These are phyloP conservation scores for Ashinkailepas kermadecensis DNA, from an alignment of 2,888 invertebrate genomes.

Conservation along the genomic window DNA sequence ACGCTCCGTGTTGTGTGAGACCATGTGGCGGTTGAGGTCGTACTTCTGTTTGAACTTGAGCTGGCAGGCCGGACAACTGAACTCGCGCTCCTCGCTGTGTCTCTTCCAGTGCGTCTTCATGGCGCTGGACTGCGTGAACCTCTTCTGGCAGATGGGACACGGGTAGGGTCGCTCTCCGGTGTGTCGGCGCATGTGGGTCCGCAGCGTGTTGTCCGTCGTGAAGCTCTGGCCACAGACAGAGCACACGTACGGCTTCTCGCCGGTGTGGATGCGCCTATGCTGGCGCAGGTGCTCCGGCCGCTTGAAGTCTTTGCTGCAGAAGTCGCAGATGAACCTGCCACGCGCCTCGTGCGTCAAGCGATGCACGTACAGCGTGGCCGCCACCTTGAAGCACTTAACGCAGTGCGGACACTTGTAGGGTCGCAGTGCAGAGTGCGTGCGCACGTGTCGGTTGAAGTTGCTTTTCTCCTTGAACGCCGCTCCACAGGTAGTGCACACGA, in stretches of 20 bases:
- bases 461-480: constrained; percentile 8
- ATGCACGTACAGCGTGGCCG: constrained; percentile 17
- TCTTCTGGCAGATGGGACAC: constrained; percentile 4
- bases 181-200: constrained; percentile 20
- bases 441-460: constrained; percentile 19
- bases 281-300: constrained; percentile 19
- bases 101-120: constrained; percentile 21
- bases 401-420: constrained; percentile 15
- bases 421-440: neutral
- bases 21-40: constrained; percentile 8
- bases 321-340: constrained; percentile 13
- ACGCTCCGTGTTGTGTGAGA: neutral
- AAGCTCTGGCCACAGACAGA: neutral
- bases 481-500: neutral
- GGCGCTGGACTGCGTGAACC: constrained; percentile 14
- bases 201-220: constrained; percentile 22
- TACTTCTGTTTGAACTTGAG: constrained; percentile 19
- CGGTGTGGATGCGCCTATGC: constrained; percentile 19
- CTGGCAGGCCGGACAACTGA: neutral
- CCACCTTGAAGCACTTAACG: constrained; percentile 13
- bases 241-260: constrained; percentile 15
- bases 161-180: constrained; percentile 1
- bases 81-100: constrained; percentile 10
- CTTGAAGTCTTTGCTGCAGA: constrained; percentile 18
- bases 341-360: neutral